Base-by-base conservation (phyloP, 2,797 vertebrate genomes). In the Helostoma temminkii region DNA sequence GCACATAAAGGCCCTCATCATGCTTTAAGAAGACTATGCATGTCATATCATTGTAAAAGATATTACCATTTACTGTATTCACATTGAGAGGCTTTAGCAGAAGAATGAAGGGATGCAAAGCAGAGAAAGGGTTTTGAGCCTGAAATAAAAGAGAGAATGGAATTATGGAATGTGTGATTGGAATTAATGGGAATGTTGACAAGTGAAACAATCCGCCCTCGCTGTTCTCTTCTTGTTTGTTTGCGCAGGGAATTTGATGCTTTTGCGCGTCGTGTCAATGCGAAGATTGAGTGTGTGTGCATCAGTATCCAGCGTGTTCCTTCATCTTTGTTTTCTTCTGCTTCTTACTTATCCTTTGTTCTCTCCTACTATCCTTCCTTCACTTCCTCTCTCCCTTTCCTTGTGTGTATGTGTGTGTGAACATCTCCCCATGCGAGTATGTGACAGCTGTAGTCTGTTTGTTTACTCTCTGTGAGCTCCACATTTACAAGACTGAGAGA, bases 1-100 rank as follows among this genome's bases (percentile, higher is more conserved):
- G 78, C 64, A 73, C 88, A 91, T 91, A 87, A 92, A 93, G 74
- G 89, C 85, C 84, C 83, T 82, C n/a, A 89, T 92, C 91, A 92
- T 93, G 91, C 86, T 82, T 84, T 85, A 86, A 89, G 86, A 86
- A 71, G 83, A 63, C 70, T 66, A 46, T 57, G 74, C 82, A 71
- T 81, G 80, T 81, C 71, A 30, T 82, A 65, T 87, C 59, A 79
- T 65, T 55, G 72, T 67, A 52, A 81, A 84, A 82, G 77, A 70
- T 61, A 83, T 89, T 88, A 81, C 43, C 60, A 45, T 87, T 66
- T 36, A 83, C 83, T 82, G 73, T 81, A 80, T 84, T 86, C 76
- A 71, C 60, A 70, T 66, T 55, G 61, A 19, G 15, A 42, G 76
- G 49, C 64, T 80, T 81, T 64, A 72, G 28, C 61, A 43, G 15